These are phyloP conservation scores for Eleginops maclovinus DNA, from an alignment of 2,113 vertebrate genomes.

Conservation along the genomic window DNA sequence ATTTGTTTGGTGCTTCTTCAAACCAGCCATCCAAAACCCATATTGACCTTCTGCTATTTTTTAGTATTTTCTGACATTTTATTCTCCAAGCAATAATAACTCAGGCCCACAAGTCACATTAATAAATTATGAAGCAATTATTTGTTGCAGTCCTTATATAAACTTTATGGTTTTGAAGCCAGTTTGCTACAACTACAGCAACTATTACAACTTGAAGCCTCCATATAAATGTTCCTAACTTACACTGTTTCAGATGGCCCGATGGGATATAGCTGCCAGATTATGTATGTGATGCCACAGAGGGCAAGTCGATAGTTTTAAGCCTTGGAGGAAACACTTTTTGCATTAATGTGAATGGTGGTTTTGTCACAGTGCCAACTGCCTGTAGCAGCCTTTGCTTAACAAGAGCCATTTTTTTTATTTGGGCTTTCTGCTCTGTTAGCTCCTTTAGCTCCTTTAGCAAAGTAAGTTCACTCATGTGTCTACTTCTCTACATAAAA, in stretches of 20 bases:
- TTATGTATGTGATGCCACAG: background rate
- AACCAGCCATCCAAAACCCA: background rate
- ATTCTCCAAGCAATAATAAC: background rate
- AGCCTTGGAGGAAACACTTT: background rate
- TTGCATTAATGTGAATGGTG: constrained; percentile 23
- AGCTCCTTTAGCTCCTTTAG: constrained; percentile 59
- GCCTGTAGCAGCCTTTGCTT: constrained; percentile 46
- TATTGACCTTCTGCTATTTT: background rate
- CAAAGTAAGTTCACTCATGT: constrained; percentile 51
- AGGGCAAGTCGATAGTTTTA: background rate
- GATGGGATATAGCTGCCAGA: constrained; percentile 12
- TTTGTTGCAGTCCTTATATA: background rate
- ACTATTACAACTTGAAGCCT: background rate
- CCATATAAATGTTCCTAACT: background rate
- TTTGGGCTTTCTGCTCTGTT: constrained; percentile 65
- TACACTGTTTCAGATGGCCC: constrained; percentile 1
- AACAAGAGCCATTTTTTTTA: constrained; percentile 50
- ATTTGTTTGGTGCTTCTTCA: background rate
- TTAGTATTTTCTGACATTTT: background rate
- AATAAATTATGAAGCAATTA: background rate
- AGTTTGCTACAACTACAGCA: background rate
- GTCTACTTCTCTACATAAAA: constrained; percentile 45
- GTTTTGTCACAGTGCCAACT: constrained; percentile 40
- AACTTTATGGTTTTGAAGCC: background rate
- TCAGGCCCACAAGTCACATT: background rate